Base-by-base conservation (phyloP, 2,113 vertebrate species). In the Trematomus loennbergii region DNA sequence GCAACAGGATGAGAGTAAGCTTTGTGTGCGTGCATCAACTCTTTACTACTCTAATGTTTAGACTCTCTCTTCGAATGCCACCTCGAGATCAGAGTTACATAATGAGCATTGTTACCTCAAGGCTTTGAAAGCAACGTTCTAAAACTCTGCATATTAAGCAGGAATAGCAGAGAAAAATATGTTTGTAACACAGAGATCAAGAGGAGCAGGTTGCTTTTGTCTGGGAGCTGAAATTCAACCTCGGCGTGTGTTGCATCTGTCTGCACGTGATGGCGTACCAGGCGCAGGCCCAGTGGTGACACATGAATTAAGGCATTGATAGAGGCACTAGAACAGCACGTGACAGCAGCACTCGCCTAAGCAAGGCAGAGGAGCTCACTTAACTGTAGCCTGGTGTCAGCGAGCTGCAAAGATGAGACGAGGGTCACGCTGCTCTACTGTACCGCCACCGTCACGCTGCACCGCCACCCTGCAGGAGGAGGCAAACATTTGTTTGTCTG, bases 281-380 rank as follows among this genome's bases (percentile, higher is more conserved):
- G n/a, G 84, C 74, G 40, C 84, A 81, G 89, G 89, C 88, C 66
- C 85, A 65, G 80, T 67, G 81, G 75, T 88, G 87, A 86, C 64
- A 82, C 86, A 84, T 83, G 88, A 88, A 75, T 93, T 94, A 95
- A 95, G 93, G 94, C 93, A 93, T 93, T 83, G 79, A 89, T 86
- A 83, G 93, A 93, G 94, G 93, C 94, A 94, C 93, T 84, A 81
- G 82, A 86, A 85, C 90, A 90, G 91, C 90, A 91, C 64, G 75
- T 89, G 90, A 87, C 79, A 69, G 90, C 87, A 85, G 81, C 71
- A 54, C 80, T 85, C 53, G 82, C 86, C 82, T 83, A 70, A 53
- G 70, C 65, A 59, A 85, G 89, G 82, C 78, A 75, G 72, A 77
- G 29, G 79, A 88, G 80, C 82, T 73, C 74, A 60, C 80, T 76